Conservation (phyloP, 2,797 vertebrate species). For the Coreius guichenoti region DNA sequence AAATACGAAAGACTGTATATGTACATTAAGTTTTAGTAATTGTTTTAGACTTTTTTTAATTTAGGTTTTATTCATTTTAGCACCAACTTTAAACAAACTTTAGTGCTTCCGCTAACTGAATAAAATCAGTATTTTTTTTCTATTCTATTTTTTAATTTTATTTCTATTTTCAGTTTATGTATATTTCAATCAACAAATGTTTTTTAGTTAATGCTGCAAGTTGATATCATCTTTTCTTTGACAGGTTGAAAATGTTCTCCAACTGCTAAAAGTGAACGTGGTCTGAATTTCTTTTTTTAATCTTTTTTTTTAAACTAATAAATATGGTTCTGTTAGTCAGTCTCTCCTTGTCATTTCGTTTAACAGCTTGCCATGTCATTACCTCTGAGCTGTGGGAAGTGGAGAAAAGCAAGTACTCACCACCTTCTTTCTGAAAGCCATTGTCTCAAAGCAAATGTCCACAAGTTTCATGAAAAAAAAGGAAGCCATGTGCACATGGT, state of each 20-base stretch:
- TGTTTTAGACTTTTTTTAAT: too few relatives aligned
- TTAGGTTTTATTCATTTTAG: too few relatives aligned
- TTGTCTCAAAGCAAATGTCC: not conserved
- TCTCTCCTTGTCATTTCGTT: not conserved
- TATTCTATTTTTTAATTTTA: too few relatives aligned
- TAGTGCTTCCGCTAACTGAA: too few relatives aligned
- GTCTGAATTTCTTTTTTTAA: not conserved
- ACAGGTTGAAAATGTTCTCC: not conserved
- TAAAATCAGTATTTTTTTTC: too few relatives aligned
- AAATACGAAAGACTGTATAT: too few relatives aligned
- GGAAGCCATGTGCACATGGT: too few relatives aligned
- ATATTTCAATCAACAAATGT: too few relatives aligned
- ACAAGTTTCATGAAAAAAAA: not conserved
- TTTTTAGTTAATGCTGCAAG: not conserved
- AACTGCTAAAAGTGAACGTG: not conserved
- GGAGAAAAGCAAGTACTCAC: slow-evolving; percentile 44
- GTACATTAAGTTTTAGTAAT: too few relatives aligned
- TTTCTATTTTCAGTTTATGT: too few relatives aligned
- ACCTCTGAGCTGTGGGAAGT: not conserved
- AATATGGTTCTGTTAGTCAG: slow-evolving; percentile 2
- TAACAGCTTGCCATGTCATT: not conserved
- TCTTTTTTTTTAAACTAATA: slow-evolving; percentile 2
- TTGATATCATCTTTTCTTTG: not conserved
- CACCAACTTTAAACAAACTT: too few relatives aligned
- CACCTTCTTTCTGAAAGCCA: slow-evolving; percentile 60